Evolutionary conservation across 2,888 invertebrate species (phyloP).

Genomic region (Parascotia fuliginaria): DNA sequence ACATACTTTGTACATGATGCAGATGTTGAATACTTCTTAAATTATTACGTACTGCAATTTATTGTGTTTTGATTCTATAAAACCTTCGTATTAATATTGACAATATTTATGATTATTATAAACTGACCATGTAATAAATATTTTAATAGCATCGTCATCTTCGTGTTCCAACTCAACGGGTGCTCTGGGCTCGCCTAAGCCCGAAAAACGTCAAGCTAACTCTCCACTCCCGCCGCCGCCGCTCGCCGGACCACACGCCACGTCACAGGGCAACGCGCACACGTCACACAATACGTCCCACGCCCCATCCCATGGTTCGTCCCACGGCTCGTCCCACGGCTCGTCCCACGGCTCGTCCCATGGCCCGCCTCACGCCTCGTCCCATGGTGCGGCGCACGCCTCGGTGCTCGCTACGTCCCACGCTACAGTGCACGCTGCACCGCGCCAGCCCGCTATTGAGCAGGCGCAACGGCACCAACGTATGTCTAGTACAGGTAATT

Average conservation of each 20-base stretch:
- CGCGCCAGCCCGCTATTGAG: slow-evolving; percentile 55
- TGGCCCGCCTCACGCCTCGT: neutral
- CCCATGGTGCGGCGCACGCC: neutral
- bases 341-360: neutral
- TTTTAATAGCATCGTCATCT: slow-evolving; percentile 87
- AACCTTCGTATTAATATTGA: too few species aligned
- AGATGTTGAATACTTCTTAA: too few species aligned
- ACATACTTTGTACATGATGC: too few species aligned
- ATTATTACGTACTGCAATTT: too few species aligned
- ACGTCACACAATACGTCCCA: slow-evolving; percentile 4
- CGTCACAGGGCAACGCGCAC: slow-evolving; percentile 2
- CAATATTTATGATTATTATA: neutral
- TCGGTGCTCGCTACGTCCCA: slow-evolving; percentile 8
- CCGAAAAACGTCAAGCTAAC: slow-evolving; percentile 95
- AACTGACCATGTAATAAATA: neutral
- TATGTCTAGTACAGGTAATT: slow-evolving; percentile 74
- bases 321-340: slow-evolving; percentile 7
- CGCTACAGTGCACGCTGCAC: slow-evolving; percentile 23
- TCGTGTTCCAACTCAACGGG: slow-evolving; percentile 90
- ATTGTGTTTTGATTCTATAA: too few species aligned
- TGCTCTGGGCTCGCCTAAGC: slow-evolving; percentile 94
- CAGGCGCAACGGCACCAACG: slow-evolving; percentile 66
- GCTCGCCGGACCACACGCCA: slow-evolving; percentile 19
- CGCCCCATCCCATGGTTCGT: neutral
- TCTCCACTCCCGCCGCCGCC: slow-evolving; percentile 93